Evolutionary conservation across 2,797 vertebrate genomes (phyloP).

Genomic region (Halcyon badia): DNA sequence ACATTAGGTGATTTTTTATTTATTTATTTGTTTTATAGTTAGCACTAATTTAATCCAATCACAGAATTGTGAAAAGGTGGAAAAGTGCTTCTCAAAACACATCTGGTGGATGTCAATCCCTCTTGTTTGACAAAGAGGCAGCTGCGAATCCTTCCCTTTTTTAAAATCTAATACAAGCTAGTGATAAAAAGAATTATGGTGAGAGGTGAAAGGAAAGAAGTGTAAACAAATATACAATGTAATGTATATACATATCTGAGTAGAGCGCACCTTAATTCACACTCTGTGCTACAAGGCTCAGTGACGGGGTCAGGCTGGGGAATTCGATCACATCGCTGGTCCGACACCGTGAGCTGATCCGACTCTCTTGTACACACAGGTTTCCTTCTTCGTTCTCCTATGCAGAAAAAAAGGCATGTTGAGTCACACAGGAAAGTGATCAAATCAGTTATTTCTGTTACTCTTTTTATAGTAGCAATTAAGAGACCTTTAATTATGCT

Average conservation of each 20-base stretch:
- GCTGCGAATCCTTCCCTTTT: background rate
- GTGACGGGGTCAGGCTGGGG: constrained; percentile 86
- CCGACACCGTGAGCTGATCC: constrained; percentile 93
- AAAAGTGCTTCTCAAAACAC: background rate
- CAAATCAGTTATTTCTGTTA: background rate
- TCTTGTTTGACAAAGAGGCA: background rate
- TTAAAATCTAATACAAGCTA: background rate
- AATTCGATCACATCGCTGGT: constrained; percentile 92
- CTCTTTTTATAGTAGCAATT: background rate
- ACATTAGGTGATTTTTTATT: background rate
- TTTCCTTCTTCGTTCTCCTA: constrained; percentile 93
- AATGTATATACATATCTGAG: background rate
- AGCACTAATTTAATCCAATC: background rate
- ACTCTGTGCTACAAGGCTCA: constrained; percentile 92
- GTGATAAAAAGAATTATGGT: background rate
- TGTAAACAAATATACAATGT: background rate
- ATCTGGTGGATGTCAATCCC: background rate
- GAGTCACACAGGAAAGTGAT: background rate
- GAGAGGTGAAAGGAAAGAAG: background rate
- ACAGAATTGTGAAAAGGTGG: background rate
- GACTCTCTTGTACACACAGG: constrained; percentile 92
- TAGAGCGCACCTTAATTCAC: constrained; percentile 91
- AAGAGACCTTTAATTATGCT: background rate
- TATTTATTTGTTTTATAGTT: background rate
- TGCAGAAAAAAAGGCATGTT: background rate